Percentiles rank a stretch among this genome's conserved stretches.
phyloP scores from a whole-genome alignment of 1,140 invertebrate genomes.

The Melipona quadrifasciata region DNA sequence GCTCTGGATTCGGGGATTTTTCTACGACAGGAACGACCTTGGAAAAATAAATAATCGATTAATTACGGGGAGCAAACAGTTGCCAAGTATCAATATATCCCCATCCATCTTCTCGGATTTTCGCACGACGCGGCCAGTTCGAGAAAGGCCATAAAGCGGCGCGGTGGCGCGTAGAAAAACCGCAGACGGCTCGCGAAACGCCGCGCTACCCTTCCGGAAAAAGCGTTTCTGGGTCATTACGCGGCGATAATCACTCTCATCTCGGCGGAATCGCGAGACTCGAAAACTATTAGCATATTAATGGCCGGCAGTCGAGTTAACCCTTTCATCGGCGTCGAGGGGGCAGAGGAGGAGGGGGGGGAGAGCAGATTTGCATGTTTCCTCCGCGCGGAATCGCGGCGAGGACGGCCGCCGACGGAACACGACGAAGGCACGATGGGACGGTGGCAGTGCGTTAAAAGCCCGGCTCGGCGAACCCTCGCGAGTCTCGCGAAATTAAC shows the following conservation, averaged over 20 bases:
- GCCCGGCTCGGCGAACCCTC: conserved; percentile 74
- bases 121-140: conserved; percentile 7
- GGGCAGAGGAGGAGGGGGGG: no score
- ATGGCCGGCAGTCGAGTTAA: conserved; percentile 82
- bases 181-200: conserved; percentile 27
- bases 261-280: conserved; percentile 80
- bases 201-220: conserved; percentile 79
- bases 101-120: not conserved
- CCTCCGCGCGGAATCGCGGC: conserved; percentile 58
- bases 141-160: conserved; percentile 41
- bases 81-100: no score
- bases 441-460: conserved; percentile 82
- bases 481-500: conserved; percentile 81
- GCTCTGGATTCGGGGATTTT: no score
- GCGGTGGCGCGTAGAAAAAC: conserved; percentile 51
- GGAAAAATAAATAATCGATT: no score
- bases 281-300: conserved; percentile 83
- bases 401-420: not conserved
- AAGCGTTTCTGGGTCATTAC: conserved; percentile 82
- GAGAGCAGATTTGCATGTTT: conserved; percentile 81
- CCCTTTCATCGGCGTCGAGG: conserved; percentile 80
- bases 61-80: no score
- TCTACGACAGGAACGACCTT: no score
- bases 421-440: conserved; percentile 49
- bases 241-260: conserved; percentile 80